These are phyloP conservation scores for Caradrina clavipalpis DNA, from an alignment of 2,888 invertebrate genomes.

Conservation along the genomic window DNA sequence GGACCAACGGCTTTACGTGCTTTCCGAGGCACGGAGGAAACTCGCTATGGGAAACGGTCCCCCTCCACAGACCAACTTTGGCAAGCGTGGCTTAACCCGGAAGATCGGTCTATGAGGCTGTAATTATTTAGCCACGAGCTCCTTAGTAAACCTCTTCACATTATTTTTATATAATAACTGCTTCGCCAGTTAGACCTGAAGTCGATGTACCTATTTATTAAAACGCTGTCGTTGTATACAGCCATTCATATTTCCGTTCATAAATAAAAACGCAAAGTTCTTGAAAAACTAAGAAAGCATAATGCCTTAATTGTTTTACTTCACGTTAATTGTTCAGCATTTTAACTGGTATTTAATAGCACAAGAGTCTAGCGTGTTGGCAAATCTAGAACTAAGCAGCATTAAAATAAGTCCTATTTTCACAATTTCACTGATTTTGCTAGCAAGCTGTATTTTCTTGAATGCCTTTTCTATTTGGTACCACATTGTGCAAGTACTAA, in stretches of 20 bases:
- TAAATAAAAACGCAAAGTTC: constrained; percentile 25
- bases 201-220: constrained; percentile 6
- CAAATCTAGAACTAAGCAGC: not conserved
- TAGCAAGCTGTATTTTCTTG: constrained; percentile 11
- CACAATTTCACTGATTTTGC: not conserved
- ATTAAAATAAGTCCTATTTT: constrained; percentile 22
- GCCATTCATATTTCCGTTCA: constrained; percentile 11
- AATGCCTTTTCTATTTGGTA: constrained; percentile 15
- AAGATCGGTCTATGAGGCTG: no score
- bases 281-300: constrained; percentile 42
- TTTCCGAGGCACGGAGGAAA: no score
- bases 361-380: not conserved
- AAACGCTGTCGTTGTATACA: constrained; percentile 15
- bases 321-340: constrained; percentile 42
- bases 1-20: no score
- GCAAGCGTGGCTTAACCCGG: no score
- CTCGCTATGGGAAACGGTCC: no score
- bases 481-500: constrained; percentile 23
- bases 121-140: no score
- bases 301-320: constrained; percentile 48
- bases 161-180: constrained; percentile 2
- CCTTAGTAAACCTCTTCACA: constrained; percentile 1
- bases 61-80: no score
- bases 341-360: constrained; percentile 32
- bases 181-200: not conserved